Conservation (phyloP, 37 sponge, comb jelly and placozoan species). For the Trichoplax adhaerens region DNA sequence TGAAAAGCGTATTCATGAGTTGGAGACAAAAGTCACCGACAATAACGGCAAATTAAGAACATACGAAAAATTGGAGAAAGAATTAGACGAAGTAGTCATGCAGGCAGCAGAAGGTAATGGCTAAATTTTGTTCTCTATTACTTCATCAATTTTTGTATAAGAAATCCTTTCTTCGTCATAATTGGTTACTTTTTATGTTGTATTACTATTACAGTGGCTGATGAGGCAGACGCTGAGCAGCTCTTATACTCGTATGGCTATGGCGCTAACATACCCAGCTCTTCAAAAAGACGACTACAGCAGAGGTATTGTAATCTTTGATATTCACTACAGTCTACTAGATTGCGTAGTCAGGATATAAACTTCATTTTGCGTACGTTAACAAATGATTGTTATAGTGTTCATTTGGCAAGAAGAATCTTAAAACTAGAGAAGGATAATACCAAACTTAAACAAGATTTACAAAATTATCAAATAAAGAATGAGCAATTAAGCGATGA, state of each 20-base stretch:
- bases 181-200: background rate
- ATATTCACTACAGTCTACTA: background rate
- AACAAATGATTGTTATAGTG: conserved; percentile 18
- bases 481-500: conserved; percentile 15
- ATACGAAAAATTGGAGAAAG: conserved; percentile 66
- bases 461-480: conserved; percentile 11
- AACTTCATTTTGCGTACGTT: background rate
- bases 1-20: conserved; percentile 10
- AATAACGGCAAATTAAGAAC: conserved; percentile 17
- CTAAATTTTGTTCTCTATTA: background rate
- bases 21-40: conserved; percentile 31
- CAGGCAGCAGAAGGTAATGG: conserved; percentile 65
- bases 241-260: conserved; percentile 65
- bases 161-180: too few relatives aligned
- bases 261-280: conserved; percentile 50
- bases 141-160: background rate
- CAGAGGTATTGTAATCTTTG: conserved; percentile 41
- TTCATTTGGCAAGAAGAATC: conserved; percentile 55
- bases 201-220: conserved; percentile 22
- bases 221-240: conserved; percentile 39
- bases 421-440: conserved; percentile 47
- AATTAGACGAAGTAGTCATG: conserved; percentile 66
- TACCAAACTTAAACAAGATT: conserved; percentile 19
- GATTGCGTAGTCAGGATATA: background rate
- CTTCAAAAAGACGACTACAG: conserved; percentile 49